Base-by-base conservation (phyloP, 2,113 vertebrate genomes). In the Oryzias celebensis region DNA sequence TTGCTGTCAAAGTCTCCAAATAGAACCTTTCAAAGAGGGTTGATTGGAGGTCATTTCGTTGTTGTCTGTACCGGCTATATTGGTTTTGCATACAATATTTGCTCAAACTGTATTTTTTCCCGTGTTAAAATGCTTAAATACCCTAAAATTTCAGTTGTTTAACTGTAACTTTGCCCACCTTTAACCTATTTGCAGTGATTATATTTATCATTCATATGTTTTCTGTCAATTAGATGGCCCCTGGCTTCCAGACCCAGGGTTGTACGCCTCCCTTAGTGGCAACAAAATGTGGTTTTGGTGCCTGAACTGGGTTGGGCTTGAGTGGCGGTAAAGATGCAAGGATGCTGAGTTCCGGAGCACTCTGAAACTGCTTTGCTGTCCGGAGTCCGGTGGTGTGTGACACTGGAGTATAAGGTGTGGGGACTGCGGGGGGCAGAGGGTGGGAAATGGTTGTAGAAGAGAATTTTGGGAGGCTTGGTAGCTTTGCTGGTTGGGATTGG, bases 271-370 rank as follows among this genome's bases (percentile, higher is more conserved):
- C 93, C 81, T 90, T 95, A 23, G 91, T 93, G 72, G 95, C 94
- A 58, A 96, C 94, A 86, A 99, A 98, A 62, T 83, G 93, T 23
- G 97, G 96, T 66, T 95, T 94, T 41, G 97, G 95, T 70, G 93
- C 95, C 71, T 96, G 96, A 72, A 96, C 87, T 50, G 89, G 69
- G 56, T 65, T 86, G 70, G 58, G 80, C 47, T 81, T 92, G 60
- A 79, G 55, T 22, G 44, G 83, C 15, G 88, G 88, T 68, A 92
- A 61, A 47, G 82, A 82, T 7, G 79, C 46, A 18, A 88, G 65
- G 46, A 89, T 57, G 70, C 87, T 90, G 20, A 93, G 88, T 58
- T 93, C 91, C 66, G 92, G 92, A 52, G 92, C 90, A 14, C 91
- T 93, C 76, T 91, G 89, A 70, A 92, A 92, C 86, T 91, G 90